A percentile compares a stretch with the other conserved stretches of the same genome.
phyloP scores from a whole-genome alignment of 1,140 invertebrate species.

The Streblospio benedicti region DNA sequence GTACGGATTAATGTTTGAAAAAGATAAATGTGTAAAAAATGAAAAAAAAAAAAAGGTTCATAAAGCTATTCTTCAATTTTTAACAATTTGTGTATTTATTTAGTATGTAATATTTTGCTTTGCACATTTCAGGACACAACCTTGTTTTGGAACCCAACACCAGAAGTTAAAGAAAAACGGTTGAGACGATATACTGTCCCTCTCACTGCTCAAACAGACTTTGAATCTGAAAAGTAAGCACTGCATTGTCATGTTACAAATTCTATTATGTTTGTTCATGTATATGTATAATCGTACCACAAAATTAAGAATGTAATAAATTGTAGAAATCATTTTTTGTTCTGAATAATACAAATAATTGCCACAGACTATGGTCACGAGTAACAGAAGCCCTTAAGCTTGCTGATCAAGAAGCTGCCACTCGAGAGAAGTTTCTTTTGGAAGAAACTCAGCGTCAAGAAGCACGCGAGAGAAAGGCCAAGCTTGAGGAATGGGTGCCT shows the following conservation, averaged over 20 bases:
- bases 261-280: not conserved
- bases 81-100: not conserved
- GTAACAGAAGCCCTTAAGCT: constrained; percentile 71
- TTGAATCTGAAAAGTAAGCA: constrained; percentile 73
- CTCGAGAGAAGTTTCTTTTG: constrained; percentile 76
- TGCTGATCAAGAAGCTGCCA: constrained; percentile 73
- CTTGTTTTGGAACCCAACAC: constrained; percentile 65
- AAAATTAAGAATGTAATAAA: too few species aligned
- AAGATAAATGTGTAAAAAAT: too few species aligned
- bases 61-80: not conserved
- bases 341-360: not conserved
- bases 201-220: constrained; percentile 64
- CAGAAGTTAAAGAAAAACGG: constrained; percentile 59
- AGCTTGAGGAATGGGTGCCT: constrained; percentile 58
- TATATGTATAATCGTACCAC: too few species aligned
- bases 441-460: constrained; percentile 74
- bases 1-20: too few species aligned
- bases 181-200: constrained; percentile 71
- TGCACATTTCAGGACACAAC: constrained; percentile 56
- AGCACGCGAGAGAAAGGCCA: constrained; percentile 58
- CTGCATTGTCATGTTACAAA: not conserved
- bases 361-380: constrained; percentile 65
- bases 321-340: too few species aligned
- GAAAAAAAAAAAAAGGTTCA: too few species aligned
- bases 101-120: constrained; percentile 14